Evolutionary conservation across 30 jellyfish, hydroid and myxozoan genomes (phyloP), one percentile per base, ranked within the genome.

Genomic region (Cassiopea xamachana): DNA sequence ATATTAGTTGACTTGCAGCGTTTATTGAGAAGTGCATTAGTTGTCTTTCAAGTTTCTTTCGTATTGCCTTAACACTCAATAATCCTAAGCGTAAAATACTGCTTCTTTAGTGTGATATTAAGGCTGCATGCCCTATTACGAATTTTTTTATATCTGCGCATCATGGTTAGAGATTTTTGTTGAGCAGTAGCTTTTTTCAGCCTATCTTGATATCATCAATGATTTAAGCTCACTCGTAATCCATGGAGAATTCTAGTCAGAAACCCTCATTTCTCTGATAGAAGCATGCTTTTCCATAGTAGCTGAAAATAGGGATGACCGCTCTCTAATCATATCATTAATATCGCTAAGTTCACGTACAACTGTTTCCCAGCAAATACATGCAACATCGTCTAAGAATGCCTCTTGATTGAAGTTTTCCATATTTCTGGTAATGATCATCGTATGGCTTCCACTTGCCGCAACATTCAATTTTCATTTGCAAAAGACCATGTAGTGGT

Each of bases 371-470:
- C 83, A 75, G 47, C 83, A 46, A 69, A 75, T 12, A 75, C 68
- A 12, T 17, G 5, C 43, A 8, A 44, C 47, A 75, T 75, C 83
- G 47, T 7, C 59, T 55, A 55, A 55, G 47, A 75, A 49, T 75
- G 83, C 61, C 47, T 75, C 83, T 75, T 75, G 27, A 49, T 75
- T 75, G 19, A 75, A 75, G 68, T 75, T 17, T 75, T 75, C 19
- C 83, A 49, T 75, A 44, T 75, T 75, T 16, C 83, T 75, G 83
- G 83, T 75, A 12, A 75, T 75, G 49, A 75, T 44, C 83, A 75
- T 17, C 83, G 18, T 75, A 75, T 75, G 83, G 47, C 59, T 44
- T 12, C 83, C 68, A 75, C 83, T 69, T 12, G 19, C 83, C 83
- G 59, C 59, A 15, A 0, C 83, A 18, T n/a, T 75, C 83, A 75